Evolutionary conservation across 2,797 vertebrate species (phyloP).

Genomic region (Acomys russatus): DNA sequence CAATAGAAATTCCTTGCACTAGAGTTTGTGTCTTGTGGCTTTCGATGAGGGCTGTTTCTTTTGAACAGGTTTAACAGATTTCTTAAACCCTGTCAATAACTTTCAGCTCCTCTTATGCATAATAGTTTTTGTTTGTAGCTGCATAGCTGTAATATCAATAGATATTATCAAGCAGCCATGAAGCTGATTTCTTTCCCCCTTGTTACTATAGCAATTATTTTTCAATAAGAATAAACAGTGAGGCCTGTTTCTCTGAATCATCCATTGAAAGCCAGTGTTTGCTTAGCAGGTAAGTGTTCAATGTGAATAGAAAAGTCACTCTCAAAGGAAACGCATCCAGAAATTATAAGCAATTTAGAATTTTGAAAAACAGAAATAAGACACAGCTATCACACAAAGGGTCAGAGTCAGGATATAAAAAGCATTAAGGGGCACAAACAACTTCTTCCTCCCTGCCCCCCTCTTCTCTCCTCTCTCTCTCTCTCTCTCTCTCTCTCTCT

Average conservation of each 20-base stretch:
- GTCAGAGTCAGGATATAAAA: not conserved
- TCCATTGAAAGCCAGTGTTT: constrained; percentile 13
- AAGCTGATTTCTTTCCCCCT: not conserved
- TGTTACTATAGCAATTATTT: constrained; percentile 29
- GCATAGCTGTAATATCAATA: constrained; percentile 6
- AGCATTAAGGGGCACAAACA: not conserved
- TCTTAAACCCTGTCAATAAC: constrained; percentile 5
- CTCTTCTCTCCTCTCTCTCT: no score
- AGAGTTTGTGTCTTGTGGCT: not conserved
- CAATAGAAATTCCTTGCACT: not conserved
- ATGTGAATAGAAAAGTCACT: constrained; percentile 27
- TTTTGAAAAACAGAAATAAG: not conserved
- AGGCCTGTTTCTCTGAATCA: constrained; percentile 43
- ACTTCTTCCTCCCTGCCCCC: not conserved
- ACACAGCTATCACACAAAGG: not conserved
- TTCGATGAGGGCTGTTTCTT: not conserved
- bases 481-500: no score
- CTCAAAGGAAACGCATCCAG: constrained; percentile 48
- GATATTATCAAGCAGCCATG: not conserved
- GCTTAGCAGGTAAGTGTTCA: not conserved
- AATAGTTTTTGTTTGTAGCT: not conserved
- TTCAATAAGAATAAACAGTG: constrained; percentile 18
- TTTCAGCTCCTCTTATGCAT: not conserved
- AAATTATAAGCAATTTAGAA: not conserved
- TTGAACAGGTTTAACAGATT: constrained; percentile 22